A percentile compares a stretch with the other conserved stretches of the same genome.
Evolutionary conservation across 2,113 vertebrate genomes (phyloP).

Genomic region (Antennarius striatus): DNA sequence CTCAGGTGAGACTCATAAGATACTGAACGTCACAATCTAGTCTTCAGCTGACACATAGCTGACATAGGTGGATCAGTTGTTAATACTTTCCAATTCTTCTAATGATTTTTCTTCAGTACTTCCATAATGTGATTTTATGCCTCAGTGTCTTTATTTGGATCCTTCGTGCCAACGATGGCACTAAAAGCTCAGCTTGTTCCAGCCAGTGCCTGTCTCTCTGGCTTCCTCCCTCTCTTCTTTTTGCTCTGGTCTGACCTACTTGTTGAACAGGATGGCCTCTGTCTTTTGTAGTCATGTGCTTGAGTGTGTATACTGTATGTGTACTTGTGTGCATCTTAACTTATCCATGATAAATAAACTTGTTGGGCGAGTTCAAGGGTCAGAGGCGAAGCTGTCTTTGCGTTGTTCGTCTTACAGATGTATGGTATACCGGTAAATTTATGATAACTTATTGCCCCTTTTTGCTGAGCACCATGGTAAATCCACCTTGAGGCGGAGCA

Average conservation of each 20-base stretch:
- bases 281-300: conserved; percentile 74
- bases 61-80: too few species aligned
- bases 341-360: conserved; percentile 17
- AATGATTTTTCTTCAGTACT: not conserved
- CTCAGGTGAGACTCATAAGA: conserved; percentile 86
- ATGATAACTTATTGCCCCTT: not conserved
- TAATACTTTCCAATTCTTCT: not conserved
- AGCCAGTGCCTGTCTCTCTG: conserved; percentile 32
- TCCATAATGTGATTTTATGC: conserved; percentile 1
- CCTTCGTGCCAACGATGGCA: conserved; percentile 24
- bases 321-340: conserved; percentile 58
- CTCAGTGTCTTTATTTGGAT: conserved; percentile 5
- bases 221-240: conserved; percentile 31
- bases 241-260: conserved; percentile 75
- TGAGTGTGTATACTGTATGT: conserved; percentile 43
- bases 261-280: conserved; percentile 78
- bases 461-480: conserved; percentile 20
- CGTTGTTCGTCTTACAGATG: not conserved
- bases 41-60: not conserved
- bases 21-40: not conserved
- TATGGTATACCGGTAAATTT: conserved; percentile 13
- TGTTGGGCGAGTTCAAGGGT: conserved; percentile 6
- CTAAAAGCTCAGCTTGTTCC: conserved; percentile 28
- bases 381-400: conserved; percentile 14
- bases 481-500: conserved; percentile 31